Evolutionary conservation across 2,888 invertebrate species (phyloP), one percentile per base, ranked within the genome.

Genomic region (Scrobipalpa costella): DNA sequence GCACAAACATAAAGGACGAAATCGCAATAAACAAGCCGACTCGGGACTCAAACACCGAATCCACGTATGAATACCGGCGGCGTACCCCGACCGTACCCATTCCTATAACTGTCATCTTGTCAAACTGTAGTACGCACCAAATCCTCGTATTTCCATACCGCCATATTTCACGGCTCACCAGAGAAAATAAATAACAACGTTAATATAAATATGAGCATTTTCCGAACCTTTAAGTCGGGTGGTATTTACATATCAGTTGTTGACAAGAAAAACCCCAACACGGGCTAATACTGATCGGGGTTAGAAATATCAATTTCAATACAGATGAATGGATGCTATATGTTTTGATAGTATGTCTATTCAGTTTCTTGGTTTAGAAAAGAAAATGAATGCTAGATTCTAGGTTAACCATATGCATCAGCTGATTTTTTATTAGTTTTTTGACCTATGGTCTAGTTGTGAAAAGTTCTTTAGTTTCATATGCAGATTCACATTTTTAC

Each of bases 201-300:
- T 88, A 85, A 83, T 86, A 88, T 87, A 85, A 86, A 88, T 86
- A 86, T 84, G 84, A 87, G 78, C 79, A 83, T 87, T 86, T 86
- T 80, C 81, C 79, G 19, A 76, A 85, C 84, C 78, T n/a, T n/a
- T 81, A 84, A 81, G 81, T 84, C 84, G 71, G 74, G 71, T 69
- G 81, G 89, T 80, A 90, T 91, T 90, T 90, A 87, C 90, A 86
- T 90, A 86, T 90, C 90, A 88, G 82, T 84, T 82, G 86, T 84
- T 86, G 90, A 88, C 87, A 83, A 77, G 77, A 75, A 69, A 84
- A 86, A 90, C 86, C 88, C 88, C 80, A 71, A 78, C 75, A 73
- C 73, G 75, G 73, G 76, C 81, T 85, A 83, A 84, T 83, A 82
- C 73, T 76, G 72, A 74, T 71, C 71, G 77, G 81, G 83, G 78